Evolutionary conservation across 2,888 invertebrate species (phyloP).

Genomic region (Yponomeuta malinellus): DNA sequence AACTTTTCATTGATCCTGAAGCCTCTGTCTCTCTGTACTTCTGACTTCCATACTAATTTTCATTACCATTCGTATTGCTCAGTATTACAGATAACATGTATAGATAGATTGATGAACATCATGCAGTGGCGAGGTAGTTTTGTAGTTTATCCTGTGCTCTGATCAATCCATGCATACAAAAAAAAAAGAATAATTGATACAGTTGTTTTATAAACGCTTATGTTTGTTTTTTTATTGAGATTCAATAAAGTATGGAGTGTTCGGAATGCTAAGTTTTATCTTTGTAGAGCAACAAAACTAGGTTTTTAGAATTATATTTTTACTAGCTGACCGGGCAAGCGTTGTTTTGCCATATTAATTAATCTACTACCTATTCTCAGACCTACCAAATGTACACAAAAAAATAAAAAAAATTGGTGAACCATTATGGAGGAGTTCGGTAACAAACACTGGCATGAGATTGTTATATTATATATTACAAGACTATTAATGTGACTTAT

Average conservation of each 20-base stretch:
- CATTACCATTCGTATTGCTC: neutral
- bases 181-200: no score
- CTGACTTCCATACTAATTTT: conserved; percentile 17
- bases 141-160: no score
- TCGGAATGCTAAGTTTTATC: neutral
- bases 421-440: no score
- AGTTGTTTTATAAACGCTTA: conserved; percentile 1
- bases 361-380: no score
- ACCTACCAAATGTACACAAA: no score
- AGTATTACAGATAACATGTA: neutral
- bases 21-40: conserved; percentile 14
- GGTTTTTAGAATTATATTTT: neutral
- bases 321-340: neutral
- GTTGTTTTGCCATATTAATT: no score
- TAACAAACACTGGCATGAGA: no score
- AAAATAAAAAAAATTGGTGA: no score
- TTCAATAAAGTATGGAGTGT: conserved; percentile 32
- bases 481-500: neutral
- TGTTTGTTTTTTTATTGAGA: conserved; percentile 29
- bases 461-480: neutral
- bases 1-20: conserved; percentile 38
- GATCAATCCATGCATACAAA: no score
- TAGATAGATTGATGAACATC: neutral
- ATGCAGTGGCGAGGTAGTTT: no score
- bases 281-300: neutral